Base-by-base conservation (phyloP, 2,797 vertebrate species). In the Sebastes miniatus region DNA sequence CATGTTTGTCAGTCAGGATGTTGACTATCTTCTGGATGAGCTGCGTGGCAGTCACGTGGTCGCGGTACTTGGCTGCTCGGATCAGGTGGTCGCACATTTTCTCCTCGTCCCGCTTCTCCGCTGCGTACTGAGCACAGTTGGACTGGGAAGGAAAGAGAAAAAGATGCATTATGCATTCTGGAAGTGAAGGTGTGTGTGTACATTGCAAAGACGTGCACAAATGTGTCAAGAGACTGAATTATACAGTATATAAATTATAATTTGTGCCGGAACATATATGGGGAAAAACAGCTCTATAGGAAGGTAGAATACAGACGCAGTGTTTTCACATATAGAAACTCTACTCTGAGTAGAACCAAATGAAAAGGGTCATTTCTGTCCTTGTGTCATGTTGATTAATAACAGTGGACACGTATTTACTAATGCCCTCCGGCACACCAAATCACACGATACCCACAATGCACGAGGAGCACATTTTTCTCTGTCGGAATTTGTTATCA, bases 1-100 rank as follows among this genome's bases (percentile, higher is more conserved):
- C 98, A 50, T 98, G 98, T 86, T 98, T 99, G 95, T 99, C 98
- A 6, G 97, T 99, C 85, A 99, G 95, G 84, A 99, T 99, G 95
- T 97, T 97, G 93, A 98, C 95, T 61, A 99, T 98, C 95, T 99
- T 99, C 95, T 99, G 98, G 88, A 99, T 94, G 76, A 99, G 96
- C 68, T 99, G 98, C 9, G 96, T 97, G 88, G 98, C 96, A 2
- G 97, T 99, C 94, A 99, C 96, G 68, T 99, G 97, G 94, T 99
- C 99, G 58, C 99, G 95, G 90, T 98, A 98, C 87, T 98, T 99
- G 10, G 98, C 98, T 6, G 99, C 98, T 20, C 97, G 96, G 93
- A 99, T 99, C 94, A 99, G 95, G 88, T 99, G 98, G 90, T 99
- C 98, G 63, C 98, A 99, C 97, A 99, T 97, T 93, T 98, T 99